Evolutionary conservation across 2,888 invertebrate genomes (phyloP), one percentile per base, ranked within the genome.

Genomic region (Creontiades dilutus): DNA sequence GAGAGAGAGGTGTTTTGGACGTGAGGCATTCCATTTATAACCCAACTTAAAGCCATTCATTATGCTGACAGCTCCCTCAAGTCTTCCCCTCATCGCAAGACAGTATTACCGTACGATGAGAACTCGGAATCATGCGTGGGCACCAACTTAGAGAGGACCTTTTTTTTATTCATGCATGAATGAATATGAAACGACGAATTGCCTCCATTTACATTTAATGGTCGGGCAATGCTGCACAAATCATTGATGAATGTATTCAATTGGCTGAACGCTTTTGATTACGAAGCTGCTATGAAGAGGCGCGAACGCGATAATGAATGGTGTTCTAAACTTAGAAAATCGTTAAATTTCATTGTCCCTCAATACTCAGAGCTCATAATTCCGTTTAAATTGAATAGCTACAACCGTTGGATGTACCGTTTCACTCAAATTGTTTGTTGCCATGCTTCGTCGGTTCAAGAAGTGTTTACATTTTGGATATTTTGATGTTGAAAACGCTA

Each of bases 161-260:
- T 68, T n/a, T 68, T 68, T 68, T 68, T 68, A 68, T 68, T 68
- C 68, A 68, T 23, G 68, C 68, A 68, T 68, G 23, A 68, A 68
- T 68, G 68, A 68, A 68, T 68, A 68, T 68, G 68, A 68, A 68
- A 23, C 23, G 68, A 68, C 23, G 68, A 23, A 68, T 23, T 27
- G 23, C 23, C 68, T 19, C 7, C 23, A 68, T 68, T 68, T 23
- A 23, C 68, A 68, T 68, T 68, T 68, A 68, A 68, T 68, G 23
- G 23, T 23, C 12, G 9, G 68, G 68, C 23, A 23, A 23, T 68
- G 11, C 11, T 23, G 23, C 12, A 52, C 11, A n/a, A 61, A 19
- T 23, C 23, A 37, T 68, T 9, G 27, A 23, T 68, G 19, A 23
- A 23, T 68, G 68, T 12, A 23, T 68, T 68, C 68, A 68, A 68